Evolutionary conservation across 2,888 invertebrate species (phyloP).

Genomic region (Ormia ochracea): DNA sequence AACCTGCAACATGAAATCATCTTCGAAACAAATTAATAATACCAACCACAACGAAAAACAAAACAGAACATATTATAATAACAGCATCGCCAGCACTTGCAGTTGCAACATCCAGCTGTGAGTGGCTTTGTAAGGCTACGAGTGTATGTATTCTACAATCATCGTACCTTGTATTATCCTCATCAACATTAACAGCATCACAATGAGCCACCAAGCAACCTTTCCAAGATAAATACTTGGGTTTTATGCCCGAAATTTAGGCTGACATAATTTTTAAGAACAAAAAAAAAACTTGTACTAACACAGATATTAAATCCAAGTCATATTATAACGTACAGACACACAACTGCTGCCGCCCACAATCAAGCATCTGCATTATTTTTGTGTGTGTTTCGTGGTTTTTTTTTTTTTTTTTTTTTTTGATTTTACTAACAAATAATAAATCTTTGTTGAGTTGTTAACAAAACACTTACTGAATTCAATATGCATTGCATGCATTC

Average conservation of each 20-base stretch:
- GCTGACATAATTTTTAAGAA: conserved; percentile 28
- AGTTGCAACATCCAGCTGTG: conserved; percentile 54
- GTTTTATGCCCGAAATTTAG: conserved; percentile 19
- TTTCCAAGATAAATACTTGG: conserved; percentile 22
- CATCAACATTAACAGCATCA: neutral
- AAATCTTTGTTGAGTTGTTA: conserved; percentile 41
- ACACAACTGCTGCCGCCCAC: neutral
- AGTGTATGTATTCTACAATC: conserved; percentile 29
- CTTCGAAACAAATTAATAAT: conserved; percentile 4
- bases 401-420: no score
- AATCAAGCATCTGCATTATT: conserved; percentile 16
- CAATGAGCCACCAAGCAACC: neutral
- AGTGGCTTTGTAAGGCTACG: neutral
- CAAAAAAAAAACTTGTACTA: neutral
- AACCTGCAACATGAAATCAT: conserved; percentile 43
- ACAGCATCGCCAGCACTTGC: conserved; percentile 13
- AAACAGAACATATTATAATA: conserved; percentile 6
- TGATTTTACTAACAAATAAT: neutral
- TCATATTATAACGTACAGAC: neutral
- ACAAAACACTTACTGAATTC: conserved; percentile 21
- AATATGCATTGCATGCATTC: no score
- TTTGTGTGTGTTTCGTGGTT: neutral
- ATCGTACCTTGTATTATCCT: conserved; percentile 8
- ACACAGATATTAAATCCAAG: conserved; percentile 4
- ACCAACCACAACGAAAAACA: conserved; percentile 6